phyloP scores from a whole-genome alignment of 2,797 vertebrate genomes.

The Cottoperca gobio region DNA sequence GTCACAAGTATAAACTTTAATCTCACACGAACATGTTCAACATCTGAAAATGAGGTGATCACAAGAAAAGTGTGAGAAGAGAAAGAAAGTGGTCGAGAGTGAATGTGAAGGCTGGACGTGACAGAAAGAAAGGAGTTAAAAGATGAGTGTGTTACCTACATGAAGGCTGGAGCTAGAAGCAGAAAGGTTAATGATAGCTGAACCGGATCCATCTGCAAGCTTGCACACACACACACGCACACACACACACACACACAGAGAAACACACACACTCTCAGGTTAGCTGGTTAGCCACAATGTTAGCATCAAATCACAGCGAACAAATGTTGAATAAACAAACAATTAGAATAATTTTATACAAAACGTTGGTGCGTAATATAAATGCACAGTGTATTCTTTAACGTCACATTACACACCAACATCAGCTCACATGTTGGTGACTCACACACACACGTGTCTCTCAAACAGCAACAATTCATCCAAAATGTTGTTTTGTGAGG shows the following conservation, averaged over 20 bases:
- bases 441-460: constrained; percentile 16
- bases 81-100: background rate
- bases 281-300: constrained; percentile 46
- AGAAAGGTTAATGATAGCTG: constrained; percentile 87
- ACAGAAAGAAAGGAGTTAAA: constrained; percentile 27
- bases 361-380: background rate
- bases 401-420: background rate
- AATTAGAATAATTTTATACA: background rate
- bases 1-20: background rate
- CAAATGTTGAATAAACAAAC: background rate
- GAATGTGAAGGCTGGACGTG: background rate
- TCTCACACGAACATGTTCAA: background rate
- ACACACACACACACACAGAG: background rate
- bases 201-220: constrained; percentile 80
- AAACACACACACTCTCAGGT: constrained; percentile 48
- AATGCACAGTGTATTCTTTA: background rate
- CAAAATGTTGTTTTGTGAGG: background rate
- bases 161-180: constrained; percentile 82
- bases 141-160: constrained; percentile 83
- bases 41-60: background rate
- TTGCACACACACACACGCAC: constrained; percentile 58
- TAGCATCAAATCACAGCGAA: background rate
- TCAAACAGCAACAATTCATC: background rate
- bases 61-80: background rate
- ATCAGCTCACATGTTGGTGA: constrained; percentile 11